phyloP scores from a whole-genome alignment of 2,113 vertebrate genomes.

The Agelaius phoeniceus region DNA sequence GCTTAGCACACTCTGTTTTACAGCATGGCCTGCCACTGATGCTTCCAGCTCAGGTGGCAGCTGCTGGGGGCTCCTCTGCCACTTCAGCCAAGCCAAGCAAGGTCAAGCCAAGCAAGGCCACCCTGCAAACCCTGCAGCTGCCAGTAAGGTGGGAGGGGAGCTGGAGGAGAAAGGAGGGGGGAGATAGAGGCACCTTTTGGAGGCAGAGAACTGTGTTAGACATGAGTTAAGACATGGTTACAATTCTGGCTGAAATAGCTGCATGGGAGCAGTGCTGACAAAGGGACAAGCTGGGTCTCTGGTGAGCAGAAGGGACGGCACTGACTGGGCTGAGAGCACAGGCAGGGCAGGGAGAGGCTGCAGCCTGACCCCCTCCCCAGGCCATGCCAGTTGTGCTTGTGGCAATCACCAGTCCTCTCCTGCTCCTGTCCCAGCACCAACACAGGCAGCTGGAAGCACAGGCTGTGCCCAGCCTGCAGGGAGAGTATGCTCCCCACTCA shows the following conservation, averaged over 20 bases:
- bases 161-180: not conserved
- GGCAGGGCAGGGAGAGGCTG: not conserved
- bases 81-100: not conserved
- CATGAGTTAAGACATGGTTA: not conserved
- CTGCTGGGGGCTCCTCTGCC: not conserved
- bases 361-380: not conserved
- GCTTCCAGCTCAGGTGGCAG: not conserved
- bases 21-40: not conserved
- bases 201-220: not conserved
- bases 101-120: not conserved
- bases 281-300: not conserved
- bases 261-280: not conserved
- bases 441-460: accelerated
- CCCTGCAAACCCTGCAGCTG: not conserved
- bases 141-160: not conserved
- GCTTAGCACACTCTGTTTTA: accelerated
- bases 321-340: not conserved
- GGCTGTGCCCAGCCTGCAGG: not conserved
- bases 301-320: not conserved
- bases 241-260: not conserved
- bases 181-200: not conserved
- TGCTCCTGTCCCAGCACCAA: not conserved
- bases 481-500: not conserved
- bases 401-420: not conserved
- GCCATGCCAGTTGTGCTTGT: not conserved